These are phyloP conservation scores for Leptobrachium leishanense DNA, from an alignment of 2,113 vertebrate genomes.

Conservation along the genomic window DNA sequence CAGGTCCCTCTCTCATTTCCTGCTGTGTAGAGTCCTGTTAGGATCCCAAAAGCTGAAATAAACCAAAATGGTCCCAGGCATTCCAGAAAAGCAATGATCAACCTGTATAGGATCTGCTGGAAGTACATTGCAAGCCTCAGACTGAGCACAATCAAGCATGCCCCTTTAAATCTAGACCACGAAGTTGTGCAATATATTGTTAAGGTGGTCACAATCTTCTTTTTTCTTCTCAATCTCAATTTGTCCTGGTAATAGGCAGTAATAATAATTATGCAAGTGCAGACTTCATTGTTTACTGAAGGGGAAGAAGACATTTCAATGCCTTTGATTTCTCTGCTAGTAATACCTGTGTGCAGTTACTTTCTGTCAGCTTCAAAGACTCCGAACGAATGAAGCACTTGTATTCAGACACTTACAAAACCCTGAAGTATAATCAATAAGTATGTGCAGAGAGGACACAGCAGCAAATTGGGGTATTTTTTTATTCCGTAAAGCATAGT, in stretches of 20 bases:
- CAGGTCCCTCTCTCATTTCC: no score
- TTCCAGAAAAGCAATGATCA: no score
- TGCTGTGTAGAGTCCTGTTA: no score
- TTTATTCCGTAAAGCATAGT: conserved; percentile 26
- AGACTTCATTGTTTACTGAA: conserved; percentile 48
- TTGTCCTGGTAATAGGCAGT: conserved; percentile 44
- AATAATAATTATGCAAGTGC: conserved; percentile 52
- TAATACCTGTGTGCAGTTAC: conserved; percentile 40
- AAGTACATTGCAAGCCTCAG: not conserved
- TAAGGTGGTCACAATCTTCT: conserved; percentile 28
- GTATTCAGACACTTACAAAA: conserved; percentile 50
- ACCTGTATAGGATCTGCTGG: not conserved
- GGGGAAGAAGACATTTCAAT: conserved; percentile 19
- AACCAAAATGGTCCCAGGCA: no score
- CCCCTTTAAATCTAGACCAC: not conserved
- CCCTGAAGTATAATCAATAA: conserved; percentile 47
- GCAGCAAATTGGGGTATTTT: conserved; percentile 47
- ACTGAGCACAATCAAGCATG: not conserved
- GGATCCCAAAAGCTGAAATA: no score
- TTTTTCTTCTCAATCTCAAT: conserved; percentile 23
- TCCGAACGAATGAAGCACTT: conserved; percentile 34
- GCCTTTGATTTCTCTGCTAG: conserved; percentile 43
- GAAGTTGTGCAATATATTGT: conserved; percentile 18
- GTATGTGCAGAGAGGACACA: conserved; percentile 42
- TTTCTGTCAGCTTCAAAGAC: conserved; percentile 54